Evolutionary conservation across 2,797 vertebrate species (phyloP).

Genomic region (Saxicola maurus): DNA sequence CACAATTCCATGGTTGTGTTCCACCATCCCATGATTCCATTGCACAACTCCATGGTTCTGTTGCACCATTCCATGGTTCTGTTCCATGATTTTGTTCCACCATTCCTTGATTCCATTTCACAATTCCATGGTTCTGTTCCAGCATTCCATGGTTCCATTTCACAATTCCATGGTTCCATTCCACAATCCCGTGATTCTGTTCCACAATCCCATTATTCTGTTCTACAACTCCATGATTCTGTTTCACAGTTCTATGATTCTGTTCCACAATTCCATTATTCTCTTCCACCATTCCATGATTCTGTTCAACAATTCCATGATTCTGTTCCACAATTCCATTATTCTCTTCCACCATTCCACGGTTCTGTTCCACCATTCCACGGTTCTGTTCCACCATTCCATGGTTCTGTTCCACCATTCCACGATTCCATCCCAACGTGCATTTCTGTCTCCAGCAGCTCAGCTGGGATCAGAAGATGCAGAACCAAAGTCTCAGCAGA

Average conservation of each 20-base stretch:
- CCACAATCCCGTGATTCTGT: too few relatives aligned
- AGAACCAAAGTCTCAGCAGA: slow-evolving; percentile 47
- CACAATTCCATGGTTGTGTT: not conserved
- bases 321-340: not conserved
- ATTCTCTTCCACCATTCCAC: too few relatives aligned
- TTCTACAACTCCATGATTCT: fast-evolving
- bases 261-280: too few relatives aligned
- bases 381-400: not conserved
- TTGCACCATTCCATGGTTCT: not conserved
- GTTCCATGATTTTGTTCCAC: not conserved
- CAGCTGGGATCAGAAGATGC: slow-evolving; percentile 10
- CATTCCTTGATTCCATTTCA: not conserved
- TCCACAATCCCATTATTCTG: not conserved
- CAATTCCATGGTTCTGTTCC: not conserved
- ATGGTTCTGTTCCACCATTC: not conserved
- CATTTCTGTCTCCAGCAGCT: not conserved
- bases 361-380: fast-evolving
- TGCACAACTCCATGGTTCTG: too few relatives aligned
- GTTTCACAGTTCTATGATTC: too few relatives aligned
- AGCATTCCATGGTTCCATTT: fast-evolving
- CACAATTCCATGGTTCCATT: not conserved
- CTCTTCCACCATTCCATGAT: too few relatives aligned
- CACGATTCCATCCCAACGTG: fast-evolving
- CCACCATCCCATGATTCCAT: not conserved
- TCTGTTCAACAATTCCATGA: not conserved